A percentile compares a stretch with the other conserved stretches of the same genome.
Evolutionary conservation across 2,113 vertebrate species (phyloP).

Genomic region (Rutilus rutilus): DNA sequence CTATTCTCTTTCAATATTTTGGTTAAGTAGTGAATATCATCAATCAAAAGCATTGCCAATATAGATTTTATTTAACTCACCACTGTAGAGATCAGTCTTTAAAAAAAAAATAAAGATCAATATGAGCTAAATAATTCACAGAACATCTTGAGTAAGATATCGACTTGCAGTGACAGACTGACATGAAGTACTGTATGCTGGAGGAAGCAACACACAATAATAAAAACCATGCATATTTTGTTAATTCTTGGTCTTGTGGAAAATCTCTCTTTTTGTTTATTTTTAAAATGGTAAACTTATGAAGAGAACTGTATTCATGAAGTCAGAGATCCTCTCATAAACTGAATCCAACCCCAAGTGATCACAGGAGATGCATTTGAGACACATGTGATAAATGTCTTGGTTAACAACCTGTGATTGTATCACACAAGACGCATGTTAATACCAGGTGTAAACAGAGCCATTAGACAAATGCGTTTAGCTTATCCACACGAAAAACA

Average conservation of each 20-base stretch:
- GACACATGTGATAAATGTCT: background rate
- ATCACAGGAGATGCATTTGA: background rate
- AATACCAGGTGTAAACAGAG: background rate
- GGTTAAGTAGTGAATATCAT: background rate
- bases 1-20: background rate
- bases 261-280: background rate
- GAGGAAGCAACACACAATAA: background rate
- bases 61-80: slow-evolving; percentile 10
- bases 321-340: background rate
- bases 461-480: too few relatives aligned
- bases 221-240: background rate
- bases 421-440: background rate
- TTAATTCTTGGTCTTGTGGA: background rate
- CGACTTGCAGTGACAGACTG: background rate
- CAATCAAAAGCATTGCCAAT: background rate
- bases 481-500: too few relatives aligned
- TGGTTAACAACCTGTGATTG: slow-evolving; percentile 4
- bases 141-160: background rate
- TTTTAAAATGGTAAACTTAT: too few relatives aligned
- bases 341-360: background rate
- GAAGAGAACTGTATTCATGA: background rate
- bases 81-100: background rate
- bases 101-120: background rate
- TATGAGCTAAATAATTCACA: slow-evolving; percentile 13
- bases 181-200: background rate